Conservation (phyloP, 2,888 invertebrate species). For the Harpagoxenus sublaevis region DNA sequence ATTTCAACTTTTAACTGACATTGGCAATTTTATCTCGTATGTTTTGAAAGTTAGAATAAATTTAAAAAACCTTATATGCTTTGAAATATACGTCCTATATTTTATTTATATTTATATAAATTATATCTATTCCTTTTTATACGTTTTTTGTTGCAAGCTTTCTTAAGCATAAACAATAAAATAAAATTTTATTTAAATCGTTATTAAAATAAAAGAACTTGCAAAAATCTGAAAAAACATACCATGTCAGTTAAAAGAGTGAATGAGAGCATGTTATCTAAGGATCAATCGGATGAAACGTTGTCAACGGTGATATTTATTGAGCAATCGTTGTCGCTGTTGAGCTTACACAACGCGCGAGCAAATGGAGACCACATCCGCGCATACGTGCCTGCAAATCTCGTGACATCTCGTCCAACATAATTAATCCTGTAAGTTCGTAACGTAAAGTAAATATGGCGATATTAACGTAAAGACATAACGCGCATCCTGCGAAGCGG, state of each 20-base stretch:
- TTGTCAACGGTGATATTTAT: conserved; percentile 57
- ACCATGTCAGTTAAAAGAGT: conserved; percentile 40
- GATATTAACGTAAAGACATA: conserved; percentile 2
- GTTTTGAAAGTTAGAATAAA: background rate
- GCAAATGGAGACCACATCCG: conserved; percentile 24
- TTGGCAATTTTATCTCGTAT: background rate
- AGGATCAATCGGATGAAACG: conserved; percentile 27
- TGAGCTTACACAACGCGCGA: conserved; percentile 36
- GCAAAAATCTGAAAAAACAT: background rate
- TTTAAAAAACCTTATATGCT: background rate
- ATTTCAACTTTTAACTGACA: conserved; percentile 39
- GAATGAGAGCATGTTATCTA: conserved; percentile 13
- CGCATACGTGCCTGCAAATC: conserved; percentile 6
- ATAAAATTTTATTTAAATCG: background rate
- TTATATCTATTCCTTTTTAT: background rate
- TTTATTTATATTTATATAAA: background rate
- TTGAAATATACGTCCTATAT: background rate
- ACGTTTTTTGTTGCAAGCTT: background rate
- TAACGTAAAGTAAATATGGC: conserved; percentile 33
- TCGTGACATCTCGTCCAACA: background rate
- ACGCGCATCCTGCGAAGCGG: background rate
- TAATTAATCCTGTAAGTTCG: conserved; percentile 41
- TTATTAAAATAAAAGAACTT: background rate
- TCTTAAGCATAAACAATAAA: background rate
- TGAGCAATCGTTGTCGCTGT: conserved; percentile 68